Evolutionary conservation across 2,797 vertebrate genomes (phyloP).

Genomic region (Pseudopleuronectes americanus): DNA sequence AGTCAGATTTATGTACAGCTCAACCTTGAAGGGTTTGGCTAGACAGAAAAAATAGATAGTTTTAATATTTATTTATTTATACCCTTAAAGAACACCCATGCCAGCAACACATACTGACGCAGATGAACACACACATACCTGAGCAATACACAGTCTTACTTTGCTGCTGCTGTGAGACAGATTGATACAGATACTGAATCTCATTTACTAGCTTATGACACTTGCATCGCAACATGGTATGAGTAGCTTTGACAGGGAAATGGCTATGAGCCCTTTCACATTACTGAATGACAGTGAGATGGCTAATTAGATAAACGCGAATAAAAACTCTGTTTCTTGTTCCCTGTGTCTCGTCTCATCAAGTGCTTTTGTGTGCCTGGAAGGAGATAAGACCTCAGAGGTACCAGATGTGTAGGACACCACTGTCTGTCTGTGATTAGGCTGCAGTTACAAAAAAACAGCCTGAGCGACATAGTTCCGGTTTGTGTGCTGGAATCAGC

Average conservation of each 20-base stretch:
- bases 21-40: no score
- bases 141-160: constrained; percentile 27
- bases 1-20: no score
- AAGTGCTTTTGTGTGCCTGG: constrained; percentile 32
- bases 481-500: constrained; percentile 30
- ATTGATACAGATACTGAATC: constrained; percentile 52
- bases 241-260: constrained; percentile 41
- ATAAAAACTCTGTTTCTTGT: constrained; percentile 30
- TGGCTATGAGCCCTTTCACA: constrained; percentile 36
- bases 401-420: constrained; percentile 21
- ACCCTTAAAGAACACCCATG: constrained; percentile 49
- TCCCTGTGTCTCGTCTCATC: constrained; percentile 29
- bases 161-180: constrained; percentile 34
- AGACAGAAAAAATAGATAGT: no score
- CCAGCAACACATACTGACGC: neutral
- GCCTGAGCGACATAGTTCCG: constrained; percentile 6
- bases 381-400: constrained; percentile 20
- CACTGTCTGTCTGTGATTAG: constrained; percentile 12
- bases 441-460: constrained; percentile 7
- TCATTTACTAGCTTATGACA: constrained; percentile 50
- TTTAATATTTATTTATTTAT: no score
- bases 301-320: constrained; percentile 53
- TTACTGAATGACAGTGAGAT: constrained; percentile 58
- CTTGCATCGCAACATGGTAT: constrained; percentile 32
- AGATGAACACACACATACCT: neutral